These are phyloP conservation scores for Ursus arctos DNA, from an alignment of 2,113 vertebrate species.

Conservation along the genomic window DNA sequence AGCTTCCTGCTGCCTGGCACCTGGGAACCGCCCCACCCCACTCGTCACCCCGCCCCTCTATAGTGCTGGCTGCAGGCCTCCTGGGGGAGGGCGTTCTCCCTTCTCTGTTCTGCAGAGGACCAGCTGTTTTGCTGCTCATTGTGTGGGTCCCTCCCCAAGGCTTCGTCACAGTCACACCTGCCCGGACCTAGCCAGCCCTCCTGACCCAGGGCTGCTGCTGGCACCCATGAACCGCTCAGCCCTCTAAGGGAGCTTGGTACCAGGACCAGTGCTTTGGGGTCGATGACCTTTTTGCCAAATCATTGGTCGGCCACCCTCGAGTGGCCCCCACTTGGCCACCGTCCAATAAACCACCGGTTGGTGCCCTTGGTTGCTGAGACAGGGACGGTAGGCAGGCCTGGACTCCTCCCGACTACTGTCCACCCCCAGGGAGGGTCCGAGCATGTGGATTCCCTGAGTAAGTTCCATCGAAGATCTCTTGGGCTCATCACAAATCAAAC, in stretches of 20 bases:
- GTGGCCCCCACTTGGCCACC: background rate
- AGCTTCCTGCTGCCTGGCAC: rapidly evolving
- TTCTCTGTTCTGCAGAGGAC: background rate
- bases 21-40: rapidly evolving
- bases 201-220: background rate
- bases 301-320: background rate
- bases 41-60: rapidly evolving
- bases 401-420: too few species aligned
- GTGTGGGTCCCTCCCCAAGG: background rate
- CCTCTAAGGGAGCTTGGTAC: too few species aligned
- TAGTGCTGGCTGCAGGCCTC: rapidly evolving
- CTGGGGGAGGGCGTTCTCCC: background rate
- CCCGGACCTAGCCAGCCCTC: too few species aligned
- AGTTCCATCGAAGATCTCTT: too few species aligned
- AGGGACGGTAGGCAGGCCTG: background rate
- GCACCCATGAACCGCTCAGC: background rate
- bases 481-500: background rate
- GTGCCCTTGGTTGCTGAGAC: background rate
- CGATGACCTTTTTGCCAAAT: background rate
- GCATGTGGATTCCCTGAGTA: background rate
- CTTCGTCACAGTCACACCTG: rapidly evolving
- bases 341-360: background rate
- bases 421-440: rapidly evolving
- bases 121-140: too few species aligned
- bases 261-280: background rate